Base-by-base conservation (phyloP, 1,140 invertebrate genomes). In the Drosophila malerkotliana region DNA sequence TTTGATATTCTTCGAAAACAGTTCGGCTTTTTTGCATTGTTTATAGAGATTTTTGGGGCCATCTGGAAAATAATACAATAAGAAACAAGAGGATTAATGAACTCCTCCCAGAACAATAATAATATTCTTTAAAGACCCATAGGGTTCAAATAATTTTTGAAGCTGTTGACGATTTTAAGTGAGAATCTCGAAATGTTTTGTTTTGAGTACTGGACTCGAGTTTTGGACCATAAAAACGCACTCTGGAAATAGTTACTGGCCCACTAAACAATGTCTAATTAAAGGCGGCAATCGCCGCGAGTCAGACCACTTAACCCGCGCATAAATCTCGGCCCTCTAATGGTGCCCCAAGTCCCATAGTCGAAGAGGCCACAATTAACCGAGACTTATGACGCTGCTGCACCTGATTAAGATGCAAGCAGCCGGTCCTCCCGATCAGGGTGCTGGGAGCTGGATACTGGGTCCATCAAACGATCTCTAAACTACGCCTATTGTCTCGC, bases 401-500 rank as follows among this genome's bases (percentile, higher is more conserved):
- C 60, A 75, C 72, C 66, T 84, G 76, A 84, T 84, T 84, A 84
- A 84, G 68, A 84, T 79, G 76, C 78, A 77, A 57, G 32, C 48
- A 58, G 24, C 55, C 14, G 51, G 47, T 45, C 47, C 30, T 37
- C 18, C 21, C 9, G 28, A 41, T 7, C 15, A 15, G 26, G 26
- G 18, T 12, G 26, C 26, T 18, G 21, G 28, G 41, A 52, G 41
- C 45, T 56, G 57, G 67, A 14, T 68, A 41, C 57, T 69, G 66
- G 67, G 8, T 7, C 41, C 54, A 67, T 63, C 66, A 64, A 78
- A 73, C 59, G 60, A 64, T 56, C 61, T 72, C 61, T 64, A 81
- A 85, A 81, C 78, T 88, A 79, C 71, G 75, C 60, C 78, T 88
- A 87, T 87, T 87, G 83, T 87, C 15, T 87, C 51, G 63, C 26